phyloP scores from a whole-genome alignment of 2,888 invertebrate genomes.

The Lysandra bellargus region DNA sequence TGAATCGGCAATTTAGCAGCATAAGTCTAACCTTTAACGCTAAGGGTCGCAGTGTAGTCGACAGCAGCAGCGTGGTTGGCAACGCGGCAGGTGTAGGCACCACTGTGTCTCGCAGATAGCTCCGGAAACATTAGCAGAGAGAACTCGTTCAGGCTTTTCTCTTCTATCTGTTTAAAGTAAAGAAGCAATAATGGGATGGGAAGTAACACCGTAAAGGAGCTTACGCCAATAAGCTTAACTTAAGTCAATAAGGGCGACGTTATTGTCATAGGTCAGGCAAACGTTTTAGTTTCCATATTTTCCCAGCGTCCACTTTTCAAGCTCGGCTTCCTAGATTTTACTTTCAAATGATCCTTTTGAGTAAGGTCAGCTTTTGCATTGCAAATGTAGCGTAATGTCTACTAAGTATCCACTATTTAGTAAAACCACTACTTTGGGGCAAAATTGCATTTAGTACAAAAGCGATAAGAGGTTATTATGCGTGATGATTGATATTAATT shows the following conservation, averaged over 20 bases:
- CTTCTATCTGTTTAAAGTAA: slow-evolving; percentile 73
- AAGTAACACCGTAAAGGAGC: background rate
- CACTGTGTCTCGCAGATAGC: slow-evolving; percentile 83
- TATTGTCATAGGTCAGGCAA: slow-evolving; percentile 1
- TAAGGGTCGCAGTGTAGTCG: slow-evolving; percentile 83
- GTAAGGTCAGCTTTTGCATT: background rate
- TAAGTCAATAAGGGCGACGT: background rate
- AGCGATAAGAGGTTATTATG: background rate
- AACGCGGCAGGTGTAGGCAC: slow-evolving; percentile 86
- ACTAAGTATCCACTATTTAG: background rate
- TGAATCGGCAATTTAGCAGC: background rate
- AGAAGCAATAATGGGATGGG: background rate
- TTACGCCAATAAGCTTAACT: background rate
- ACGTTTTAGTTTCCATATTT: slow-evolving; percentile 7
- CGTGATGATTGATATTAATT: background rate
- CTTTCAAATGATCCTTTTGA: slow-evolving; percentile 8
- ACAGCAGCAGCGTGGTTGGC: slow-evolving; percentile 84
- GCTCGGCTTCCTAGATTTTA: background rate
- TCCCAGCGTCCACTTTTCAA: background rate
- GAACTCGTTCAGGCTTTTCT: slow-evolving; percentile 85
- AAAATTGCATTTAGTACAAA: background rate
- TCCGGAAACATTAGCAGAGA: slow-evolving; percentile 85
- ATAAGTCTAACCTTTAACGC: slow-evolving; percentile 82
- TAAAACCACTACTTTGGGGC: background rate
- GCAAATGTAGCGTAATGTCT: background rate